phyloP scores from a whole-genome alignment of 2,797 vertebrate genomes.

The Poecilia gillii region DNA sequence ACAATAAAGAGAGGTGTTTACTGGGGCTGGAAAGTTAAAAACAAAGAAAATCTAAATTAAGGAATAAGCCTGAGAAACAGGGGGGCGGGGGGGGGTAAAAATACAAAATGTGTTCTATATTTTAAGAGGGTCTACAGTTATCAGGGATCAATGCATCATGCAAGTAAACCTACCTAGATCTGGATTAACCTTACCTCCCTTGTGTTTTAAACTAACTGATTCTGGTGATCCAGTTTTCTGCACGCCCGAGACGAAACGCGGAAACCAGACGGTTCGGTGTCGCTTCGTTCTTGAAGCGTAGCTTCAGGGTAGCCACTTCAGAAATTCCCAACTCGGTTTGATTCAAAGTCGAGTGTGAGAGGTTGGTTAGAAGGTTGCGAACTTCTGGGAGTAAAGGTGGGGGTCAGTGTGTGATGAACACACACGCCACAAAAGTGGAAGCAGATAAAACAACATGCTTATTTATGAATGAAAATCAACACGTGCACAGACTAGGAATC shows the following conservation, averaged over 20 bases:
- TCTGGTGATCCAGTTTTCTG: neutral
- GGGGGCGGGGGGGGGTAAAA: neutral
- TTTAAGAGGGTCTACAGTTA: slow-evolving; percentile 33
- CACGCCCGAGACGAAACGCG: slow-evolving; percentile 3
- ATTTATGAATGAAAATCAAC: neutral
- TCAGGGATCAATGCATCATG: slow-evolving; percentile 65
- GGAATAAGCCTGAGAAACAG: slow-evolving; percentile 36
- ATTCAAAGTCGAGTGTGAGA: neutral
- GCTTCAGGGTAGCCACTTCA: slow-evolving; percentile 36
- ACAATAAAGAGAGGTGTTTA: slow-evolving; percentile 57
- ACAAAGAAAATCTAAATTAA: neutral
- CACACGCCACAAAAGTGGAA: neutral
- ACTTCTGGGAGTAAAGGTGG: neutral
- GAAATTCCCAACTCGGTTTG: slow-evolving; percentile 9
- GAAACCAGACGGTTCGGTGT: neutral
- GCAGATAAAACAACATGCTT: neutral
- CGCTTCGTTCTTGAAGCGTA: slow-evolving; percentile 3
- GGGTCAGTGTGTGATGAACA: neutral
- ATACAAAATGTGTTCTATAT: slow-evolving; percentile 15
- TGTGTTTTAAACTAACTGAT: neutral
- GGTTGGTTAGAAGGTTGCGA: neutral
- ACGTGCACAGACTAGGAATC: neutral
- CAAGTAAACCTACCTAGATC: slow-evolving; percentile 48
- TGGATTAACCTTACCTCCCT: slow-evolving; percentile 16
- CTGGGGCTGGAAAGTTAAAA: slow-evolving; percentile 55